Evolutionary conservation across 2,797 vertebrate genomes (phyloP), one percentile per base, ranked within the genome.

Genomic region (Morelia viridis): DNA sequence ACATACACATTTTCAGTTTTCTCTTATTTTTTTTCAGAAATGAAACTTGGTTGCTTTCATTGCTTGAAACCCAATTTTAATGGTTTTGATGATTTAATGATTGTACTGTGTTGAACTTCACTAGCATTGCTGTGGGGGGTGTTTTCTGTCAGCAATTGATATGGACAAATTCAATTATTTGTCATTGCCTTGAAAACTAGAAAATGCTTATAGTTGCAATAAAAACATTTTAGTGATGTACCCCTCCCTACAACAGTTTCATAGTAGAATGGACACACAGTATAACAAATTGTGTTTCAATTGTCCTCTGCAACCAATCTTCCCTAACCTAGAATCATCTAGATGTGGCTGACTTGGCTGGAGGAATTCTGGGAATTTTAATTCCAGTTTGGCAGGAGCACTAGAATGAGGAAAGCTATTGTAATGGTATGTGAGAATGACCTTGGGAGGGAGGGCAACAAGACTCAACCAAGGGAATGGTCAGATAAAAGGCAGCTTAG

Each of bases 81-180:
- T 97, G 97, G 96, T 96, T 97, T 96, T 95, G 95, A 97, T 97
- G 97, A 97, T 97, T 97, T 96, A 94, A 95, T 93, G 96, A 97
- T 76, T 96, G 93, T 95, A 96, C 95, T 97, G 96, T 96, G 89
- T 95, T 92, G 53, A 88, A 86, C 87, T 95, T 95, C 94, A 94
- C 94, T 95, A 94, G 95, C 90, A 94, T 96, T 95, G 95, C 96
- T 96, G 96, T 95, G 95, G 95, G 94, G 92, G 96, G 96, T 97
- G 89, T 15, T 95, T 96, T 89, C 96, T 96, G 96, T 95, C 97
- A 97, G 26, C 96, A 95, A 96, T 97, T 97, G 96, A 96, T 97
- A 95, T 2, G 91, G 96, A 94, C 97, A 97, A 94, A 96, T 97
- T 95, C 97, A 97, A 97, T 98, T 97, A 95, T 97, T 97, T 97